Evolutionary conservation across 1,140 invertebrate genomes (phyloP).

Genomic region (Pachyrhynchus sulphureomaculatus): DNA sequence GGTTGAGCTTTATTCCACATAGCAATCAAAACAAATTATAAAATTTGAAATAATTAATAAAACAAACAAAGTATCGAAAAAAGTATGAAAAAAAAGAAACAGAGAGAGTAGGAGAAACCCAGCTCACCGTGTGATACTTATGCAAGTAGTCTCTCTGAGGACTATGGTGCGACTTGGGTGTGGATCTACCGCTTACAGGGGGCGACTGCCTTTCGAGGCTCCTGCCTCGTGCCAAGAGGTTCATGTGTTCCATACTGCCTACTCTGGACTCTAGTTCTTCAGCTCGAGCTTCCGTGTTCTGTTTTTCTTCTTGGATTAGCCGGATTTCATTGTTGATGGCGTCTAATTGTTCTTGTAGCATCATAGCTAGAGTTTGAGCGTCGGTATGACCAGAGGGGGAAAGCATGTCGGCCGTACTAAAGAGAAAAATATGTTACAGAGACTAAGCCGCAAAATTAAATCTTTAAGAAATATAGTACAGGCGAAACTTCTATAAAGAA

Average conservation of each 20-base stretch:
- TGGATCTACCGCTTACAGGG: conserved; percentile 77
- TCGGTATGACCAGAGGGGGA: conserved; percentile 77
- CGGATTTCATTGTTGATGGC: conserved; percentile 99
- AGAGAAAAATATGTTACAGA: neutral
- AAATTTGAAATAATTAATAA: neutral
- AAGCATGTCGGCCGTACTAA: conserved; percentile 66
- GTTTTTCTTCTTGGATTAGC: conserved; percentile 98
- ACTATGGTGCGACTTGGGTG: conserved; percentile 74
- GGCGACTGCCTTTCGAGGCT: conserved; percentile 75
- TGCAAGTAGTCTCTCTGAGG: conserved; percentile 78
- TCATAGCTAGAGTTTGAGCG: conserved; percentile 94
- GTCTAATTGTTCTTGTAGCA: conserved; percentile 98
- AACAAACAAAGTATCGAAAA: neutral
- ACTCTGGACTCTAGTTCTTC: conserved; percentile 97
- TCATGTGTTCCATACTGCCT: conserved; percentile 92
- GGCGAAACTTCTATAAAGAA: no score
- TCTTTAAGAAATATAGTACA: neutral
- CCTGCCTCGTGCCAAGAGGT: conserved; percentile 75
- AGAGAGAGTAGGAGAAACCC: conserved; percentile 30
- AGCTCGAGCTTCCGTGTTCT: conserved; percentile 93
- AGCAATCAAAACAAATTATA: neutral
- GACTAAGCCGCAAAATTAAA: neutral
- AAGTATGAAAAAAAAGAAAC: conserved; percentile 20
- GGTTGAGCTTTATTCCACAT: neutral
- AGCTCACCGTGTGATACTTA: conserved; percentile 80